These are phyloP conservation scores for Chauna torquata DNA, from an alignment of 2,113 vertebrate species.

Conservation along the genomic window DNA sequence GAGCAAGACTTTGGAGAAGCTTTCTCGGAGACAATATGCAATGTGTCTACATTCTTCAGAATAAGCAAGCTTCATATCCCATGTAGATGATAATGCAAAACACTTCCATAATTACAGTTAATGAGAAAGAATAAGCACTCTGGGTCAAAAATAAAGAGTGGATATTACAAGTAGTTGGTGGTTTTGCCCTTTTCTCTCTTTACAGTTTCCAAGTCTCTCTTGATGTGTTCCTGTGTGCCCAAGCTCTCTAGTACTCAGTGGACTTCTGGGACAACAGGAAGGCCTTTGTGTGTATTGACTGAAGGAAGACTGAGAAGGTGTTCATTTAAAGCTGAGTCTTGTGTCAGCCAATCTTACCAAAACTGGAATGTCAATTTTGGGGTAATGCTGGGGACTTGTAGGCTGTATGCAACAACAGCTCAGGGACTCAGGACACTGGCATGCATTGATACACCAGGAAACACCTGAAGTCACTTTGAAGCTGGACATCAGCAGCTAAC, in stretches of 20 bases:
- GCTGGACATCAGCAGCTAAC: not conserved
- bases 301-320: not conserved
- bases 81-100: not conserved
- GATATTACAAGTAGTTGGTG: not conserved
- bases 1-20: not conserved
- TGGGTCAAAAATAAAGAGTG: not conserved
- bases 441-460: not conserved
- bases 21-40: not conserved
- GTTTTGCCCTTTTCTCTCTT: not conserved
- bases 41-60: not conserved
- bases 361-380: not conserved
- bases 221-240: not conserved
- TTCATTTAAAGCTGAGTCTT: not conserved
- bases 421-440: too few species aligned
- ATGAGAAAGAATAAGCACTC: not conserved
- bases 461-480: fast-evolving
- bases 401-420: not conserved
- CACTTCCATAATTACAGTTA: not conserved
- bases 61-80: not conserved
- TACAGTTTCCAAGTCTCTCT: not conserved
- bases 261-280: not conserved
- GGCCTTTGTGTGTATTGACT: not conserved
- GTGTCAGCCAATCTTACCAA: not conserved
- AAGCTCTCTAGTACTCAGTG: not conserved
- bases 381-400: fast-evolving